Percentiles rank a stretch among this genome's conserved stretches.
These are phyloP conservation scores for Nemurella pictetii DNA, from an alignment of 2,888 invertebrate genomes.

Conservation along the genomic window DNA sequence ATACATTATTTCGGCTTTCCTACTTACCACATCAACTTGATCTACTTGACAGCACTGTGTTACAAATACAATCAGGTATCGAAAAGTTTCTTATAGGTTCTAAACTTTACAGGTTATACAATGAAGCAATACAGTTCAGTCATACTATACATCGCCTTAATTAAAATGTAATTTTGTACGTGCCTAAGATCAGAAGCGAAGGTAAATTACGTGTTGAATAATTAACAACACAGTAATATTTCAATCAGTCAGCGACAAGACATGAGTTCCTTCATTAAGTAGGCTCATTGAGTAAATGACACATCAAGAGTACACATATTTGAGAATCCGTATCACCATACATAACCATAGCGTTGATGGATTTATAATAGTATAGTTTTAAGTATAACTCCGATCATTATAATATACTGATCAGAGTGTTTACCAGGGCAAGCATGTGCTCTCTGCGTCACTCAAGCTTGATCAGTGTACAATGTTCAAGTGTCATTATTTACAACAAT, in stretches of 20 bases:
- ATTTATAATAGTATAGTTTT: background rate
- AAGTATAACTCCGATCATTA: background rate
- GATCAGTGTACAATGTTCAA: background rate
- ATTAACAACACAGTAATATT: background rate
- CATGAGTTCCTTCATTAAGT: background rate
- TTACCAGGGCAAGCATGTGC: background rate
- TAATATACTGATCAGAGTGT: background rate
- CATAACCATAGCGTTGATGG: background rate
- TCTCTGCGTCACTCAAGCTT: background rate
- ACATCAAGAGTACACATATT: background rate
- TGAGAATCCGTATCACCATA: background rate
- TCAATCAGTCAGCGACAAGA: background rate
- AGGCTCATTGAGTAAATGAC: background rate
- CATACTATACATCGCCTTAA: background rate
- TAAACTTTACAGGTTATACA: too few species aligned
- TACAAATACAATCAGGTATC: too few species aligned
- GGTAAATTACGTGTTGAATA: background rate
- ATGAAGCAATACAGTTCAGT: too few species aligned
- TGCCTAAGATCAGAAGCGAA: background rate
- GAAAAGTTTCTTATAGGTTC: too few species aligned
- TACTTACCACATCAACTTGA: too few species aligned
- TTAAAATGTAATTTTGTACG: background rate
- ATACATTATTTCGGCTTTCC: too few species aligned
- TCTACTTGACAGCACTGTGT: too few species aligned
- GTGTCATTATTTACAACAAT: conserved; percentile 9